A percentile compares a stretch with the other conserved stretches of the same genome.
Conservation (phyloP, 2,888 invertebrate genomes). For the Antheraea yamamai region DNA sequence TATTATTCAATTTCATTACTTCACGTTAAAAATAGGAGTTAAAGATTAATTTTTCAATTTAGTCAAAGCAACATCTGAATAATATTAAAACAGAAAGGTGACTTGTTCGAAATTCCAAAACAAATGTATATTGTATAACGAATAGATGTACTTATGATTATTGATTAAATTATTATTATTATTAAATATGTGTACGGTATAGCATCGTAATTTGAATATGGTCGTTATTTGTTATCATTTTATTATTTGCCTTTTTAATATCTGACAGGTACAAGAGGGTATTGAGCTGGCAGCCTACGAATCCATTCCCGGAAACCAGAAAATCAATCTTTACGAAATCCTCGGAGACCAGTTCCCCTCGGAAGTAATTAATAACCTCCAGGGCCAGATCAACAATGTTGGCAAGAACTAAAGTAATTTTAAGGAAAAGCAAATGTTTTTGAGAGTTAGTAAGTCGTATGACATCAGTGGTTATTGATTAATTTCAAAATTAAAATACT, state of each 20-base stretch:
- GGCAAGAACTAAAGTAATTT: slow-evolving; percentile 65
- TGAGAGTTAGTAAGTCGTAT: slow-evolving; percentile 9
- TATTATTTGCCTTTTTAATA: slow-evolving; percentile 13
- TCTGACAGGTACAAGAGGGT: slow-evolving; percentile 88
- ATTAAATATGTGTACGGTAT: too few species aligned
- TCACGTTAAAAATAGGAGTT: too few species aligned
- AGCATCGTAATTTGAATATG: too few species aligned
- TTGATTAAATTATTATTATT: too few species aligned
- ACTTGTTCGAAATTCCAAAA: too few species aligned
- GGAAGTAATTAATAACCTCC: slow-evolving; percentile 94
- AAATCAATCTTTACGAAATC: slow-evolving; percentile 91
- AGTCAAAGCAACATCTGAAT: too few species aligned
- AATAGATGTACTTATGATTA: too few species aligned
- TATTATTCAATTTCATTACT: too few species aligned
- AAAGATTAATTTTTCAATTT: too few species aligned
- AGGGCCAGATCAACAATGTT: slow-evolving; percentile 92
- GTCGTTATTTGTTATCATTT: too few species aligned
- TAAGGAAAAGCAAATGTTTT: slow-evolving; percentile 2
- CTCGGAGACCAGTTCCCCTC: slow-evolving; percentile 92
- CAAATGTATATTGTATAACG: too few species aligned
- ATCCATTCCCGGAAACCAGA: slow-evolving; percentile 92
- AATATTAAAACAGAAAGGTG: too few species aligned
- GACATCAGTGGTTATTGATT: neutral
- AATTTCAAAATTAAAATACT: neutral
- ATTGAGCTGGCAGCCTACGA: slow-evolving; percentile 93